These are phyloP conservation scores for Notospermus geniculatus DNA, from an alignment of 1,140 invertebrate genomes.

Conservation along the genomic window DNA sequence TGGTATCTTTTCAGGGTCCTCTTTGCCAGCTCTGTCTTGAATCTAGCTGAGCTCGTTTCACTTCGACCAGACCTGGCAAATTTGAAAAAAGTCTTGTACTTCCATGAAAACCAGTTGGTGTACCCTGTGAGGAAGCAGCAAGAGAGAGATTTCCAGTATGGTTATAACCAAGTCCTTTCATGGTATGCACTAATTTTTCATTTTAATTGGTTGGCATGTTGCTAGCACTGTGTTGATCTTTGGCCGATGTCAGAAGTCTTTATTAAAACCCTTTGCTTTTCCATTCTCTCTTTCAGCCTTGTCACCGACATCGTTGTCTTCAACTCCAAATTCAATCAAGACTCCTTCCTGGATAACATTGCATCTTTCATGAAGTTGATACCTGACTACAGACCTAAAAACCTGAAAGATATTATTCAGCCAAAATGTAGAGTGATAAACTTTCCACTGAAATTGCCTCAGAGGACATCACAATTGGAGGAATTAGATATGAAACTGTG, in stretches of 20 bases:
- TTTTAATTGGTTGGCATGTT: too few species aligned
- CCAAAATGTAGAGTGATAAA: constrained; percentile 67
- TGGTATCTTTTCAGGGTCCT: constrained; percentile 60
- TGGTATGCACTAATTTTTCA: constrained; percentile 60
- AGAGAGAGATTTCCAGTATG: constrained; percentile 74
- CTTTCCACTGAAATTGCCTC: constrained; percentile 63
- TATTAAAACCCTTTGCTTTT: constrained; percentile 16
- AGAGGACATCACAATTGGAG: too few species aligned
- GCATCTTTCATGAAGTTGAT: constrained; percentile 66
- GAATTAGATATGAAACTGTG: too few species aligned
- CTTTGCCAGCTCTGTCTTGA: constrained; percentile 72
- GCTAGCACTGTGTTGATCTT: too few species aligned
- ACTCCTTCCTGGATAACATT: constrained; percentile 67
- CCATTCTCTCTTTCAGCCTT: constrained; percentile 60
- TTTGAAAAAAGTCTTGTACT: constrained; percentile 70
- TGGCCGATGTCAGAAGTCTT: too few species aligned
- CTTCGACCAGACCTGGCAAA: constrained; percentile 64
- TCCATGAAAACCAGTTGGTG: constrained; percentile 76
- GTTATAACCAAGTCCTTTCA: constrained; percentile 73
- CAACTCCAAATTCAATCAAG: constrained; percentile 71
- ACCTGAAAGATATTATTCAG: constrained; percentile 60
- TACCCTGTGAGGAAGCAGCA: constrained; percentile 70
- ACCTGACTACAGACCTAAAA: constrained; percentile 64
- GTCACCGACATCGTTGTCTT: constrained; percentile 71
- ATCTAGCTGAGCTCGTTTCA: constrained; percentile 69